Conservation (phyloP, 2,888 invertebrate genomes). For the Pinctada fucata region DNA sequence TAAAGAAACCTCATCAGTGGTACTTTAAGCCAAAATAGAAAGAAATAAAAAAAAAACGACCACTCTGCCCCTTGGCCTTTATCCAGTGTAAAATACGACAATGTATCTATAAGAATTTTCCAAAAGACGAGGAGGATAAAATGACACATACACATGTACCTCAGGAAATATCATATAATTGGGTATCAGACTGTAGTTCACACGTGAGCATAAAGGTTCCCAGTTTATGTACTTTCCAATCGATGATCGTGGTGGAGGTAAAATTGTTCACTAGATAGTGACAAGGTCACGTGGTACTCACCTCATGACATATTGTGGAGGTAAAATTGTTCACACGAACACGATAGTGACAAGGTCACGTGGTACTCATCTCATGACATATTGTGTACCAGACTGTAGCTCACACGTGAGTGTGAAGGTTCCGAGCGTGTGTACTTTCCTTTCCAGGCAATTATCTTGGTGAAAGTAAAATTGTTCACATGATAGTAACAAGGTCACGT, state of each 20-base stretch:
- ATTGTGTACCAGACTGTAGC: slow-evolving; percentile 15
- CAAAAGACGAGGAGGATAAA: too few species aligned
- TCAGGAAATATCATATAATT: too few species aligned
- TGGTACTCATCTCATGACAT: slow-evolving; percentile 32
- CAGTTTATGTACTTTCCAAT: slow-evolving; percentile 18
- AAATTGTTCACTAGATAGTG: too few species aligned
- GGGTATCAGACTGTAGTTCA: slow-evolving; percentile 17
- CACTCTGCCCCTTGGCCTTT: too few species aligned
- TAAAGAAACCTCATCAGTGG: too few species aligned
- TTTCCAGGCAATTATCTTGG: background rate
- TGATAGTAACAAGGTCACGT: background rate
- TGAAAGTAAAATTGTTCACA: too few species aligned
- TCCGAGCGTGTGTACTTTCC: slow-evolving; percentile 30
- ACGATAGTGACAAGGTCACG: background rate
- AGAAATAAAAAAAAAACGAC: background rate
- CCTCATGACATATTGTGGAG: slow-evolving; percentile 30
- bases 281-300: slow-evolving; percentile 8
- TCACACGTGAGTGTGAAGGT: slow-evolving; percentile 35
- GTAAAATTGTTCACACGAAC: too few species aligned
- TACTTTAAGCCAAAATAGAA: too few species aligned
- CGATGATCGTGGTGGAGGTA: too few species aligned
- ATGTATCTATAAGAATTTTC: too few species aligned
- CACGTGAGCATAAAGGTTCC: slow-evolving; percentile 35
- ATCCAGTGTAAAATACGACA: too few species aligned
- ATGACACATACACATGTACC: too few species aligned